phyloP scores from a whole-genome alignment of 2,113 vertebrate genomes.

The Antechinus stuartii region DNA sequence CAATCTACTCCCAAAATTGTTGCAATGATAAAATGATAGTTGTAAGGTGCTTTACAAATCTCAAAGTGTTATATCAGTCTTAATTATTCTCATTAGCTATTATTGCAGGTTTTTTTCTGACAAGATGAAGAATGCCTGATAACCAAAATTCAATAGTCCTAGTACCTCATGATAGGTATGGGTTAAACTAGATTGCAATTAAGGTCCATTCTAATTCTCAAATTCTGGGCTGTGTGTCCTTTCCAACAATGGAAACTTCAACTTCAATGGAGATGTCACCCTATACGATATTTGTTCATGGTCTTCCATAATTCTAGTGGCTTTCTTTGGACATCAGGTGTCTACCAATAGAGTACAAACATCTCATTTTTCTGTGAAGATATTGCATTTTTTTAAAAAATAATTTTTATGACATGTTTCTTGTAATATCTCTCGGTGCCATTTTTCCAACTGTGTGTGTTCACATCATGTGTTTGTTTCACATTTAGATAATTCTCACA shows the following conservation, averaged over 20 bases:
- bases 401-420: too few species aligned
- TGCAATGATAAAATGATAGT: not conserved
- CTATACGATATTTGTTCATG: not conserved
- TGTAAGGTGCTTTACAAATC: not conserved
- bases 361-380: not conserved
- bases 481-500: not conserved
- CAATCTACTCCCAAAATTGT: too few species aligned
- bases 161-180: not conserved
- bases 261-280: not conserved
- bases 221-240: not conserved
- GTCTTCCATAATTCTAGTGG: not conserved
- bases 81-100: not conserved
- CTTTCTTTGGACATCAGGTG: not conserved
- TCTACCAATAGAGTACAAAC: not conserved
- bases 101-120: not conserved
- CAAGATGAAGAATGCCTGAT: not conserved
- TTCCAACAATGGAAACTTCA: not conserved
- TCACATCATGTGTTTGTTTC: not conserved
- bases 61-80: not conserved
- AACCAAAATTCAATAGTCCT: not conserved
- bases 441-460: not conserved
- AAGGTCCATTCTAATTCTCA: not conserved
- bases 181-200: not conserved
- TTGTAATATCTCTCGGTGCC: not conserved
- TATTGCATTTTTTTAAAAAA: not conserved